Evolutionary conservation across 2,797 vertebrate species (phyloP).

Genomic region (Poeciliopsis infans): DNA sequence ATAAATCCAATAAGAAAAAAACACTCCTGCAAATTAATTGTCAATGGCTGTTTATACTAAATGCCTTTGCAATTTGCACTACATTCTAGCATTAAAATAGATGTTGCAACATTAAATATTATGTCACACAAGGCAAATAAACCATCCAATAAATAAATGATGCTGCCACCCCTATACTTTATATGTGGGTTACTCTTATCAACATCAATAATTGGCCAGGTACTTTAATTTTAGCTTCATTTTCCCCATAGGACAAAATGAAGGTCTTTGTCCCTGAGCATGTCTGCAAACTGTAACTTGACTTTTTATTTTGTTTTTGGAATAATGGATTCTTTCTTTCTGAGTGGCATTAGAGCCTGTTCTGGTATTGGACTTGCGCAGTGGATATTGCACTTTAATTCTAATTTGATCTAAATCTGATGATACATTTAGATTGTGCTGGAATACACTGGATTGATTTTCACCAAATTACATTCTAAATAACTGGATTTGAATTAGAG

Average conservation of each 20-base stretch:
- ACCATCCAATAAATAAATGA: not conserved
- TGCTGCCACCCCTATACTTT: not conserved
- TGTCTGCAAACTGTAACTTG: not conserved
- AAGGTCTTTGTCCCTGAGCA: not conserved
- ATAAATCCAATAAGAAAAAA: not conserved
- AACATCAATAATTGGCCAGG: not conserved
- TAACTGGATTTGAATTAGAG: not conserved
- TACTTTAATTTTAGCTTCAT: not conserved
- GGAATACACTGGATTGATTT: not conserved
- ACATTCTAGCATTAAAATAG: not conserved
- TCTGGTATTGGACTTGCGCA: not conserved
- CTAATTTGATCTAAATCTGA: not conserved
- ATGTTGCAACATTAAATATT: not conserved
- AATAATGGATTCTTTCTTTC: not conserved
- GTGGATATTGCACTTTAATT: not conserved
- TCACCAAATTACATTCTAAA: not conserved
- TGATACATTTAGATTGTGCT: not conserved
- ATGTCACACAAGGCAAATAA: not conserved
- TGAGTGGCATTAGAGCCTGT: not conserved
- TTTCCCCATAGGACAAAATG: not conserved
- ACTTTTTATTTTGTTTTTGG: not conserved
- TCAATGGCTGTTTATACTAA: not conserved
- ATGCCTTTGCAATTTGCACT: not conserved
- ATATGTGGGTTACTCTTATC: not conserved
- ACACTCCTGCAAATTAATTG: not conserved